Conservation (phyloP, 2,113 vertebrate genomes). For the Calypte anna region DNA sequence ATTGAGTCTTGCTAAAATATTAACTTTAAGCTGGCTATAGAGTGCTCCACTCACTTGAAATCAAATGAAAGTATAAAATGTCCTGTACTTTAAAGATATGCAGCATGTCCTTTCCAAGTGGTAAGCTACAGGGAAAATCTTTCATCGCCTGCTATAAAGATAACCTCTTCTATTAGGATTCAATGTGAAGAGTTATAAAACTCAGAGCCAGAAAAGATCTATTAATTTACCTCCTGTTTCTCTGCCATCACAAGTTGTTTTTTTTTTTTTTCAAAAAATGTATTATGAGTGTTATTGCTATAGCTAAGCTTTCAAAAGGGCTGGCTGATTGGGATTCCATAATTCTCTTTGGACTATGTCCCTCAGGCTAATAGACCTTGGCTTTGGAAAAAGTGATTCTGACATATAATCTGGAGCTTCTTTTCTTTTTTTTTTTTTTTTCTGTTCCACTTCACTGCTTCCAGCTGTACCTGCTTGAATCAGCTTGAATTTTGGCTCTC, state of each 20-base stretch:
- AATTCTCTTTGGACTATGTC: background rate
- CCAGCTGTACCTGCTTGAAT: constrained; percentile 46
- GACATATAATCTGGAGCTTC: constrained; percentile 40
- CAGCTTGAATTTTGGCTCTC: constrained; percentile 31
- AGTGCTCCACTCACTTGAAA: constrained; percentile 29
- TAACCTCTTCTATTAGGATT: constrained; percentile 43
- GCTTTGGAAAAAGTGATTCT: constrained; percentile 42
- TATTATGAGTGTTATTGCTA: constrained; percentile 47
- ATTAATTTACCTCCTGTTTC: constrained; percentile 54
- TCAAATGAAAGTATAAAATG: constrained; percentile 28
- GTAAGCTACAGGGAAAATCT: constrained; percentile 32
- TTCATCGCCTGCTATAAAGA: constrained; percentile 56
- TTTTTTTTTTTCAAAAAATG: background rate
- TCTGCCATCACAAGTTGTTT: constrained; percentile 16
- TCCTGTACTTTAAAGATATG: background rate
- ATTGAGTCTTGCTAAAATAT: constrained; percentile 53
- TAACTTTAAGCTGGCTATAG: constrained; percentile 28
- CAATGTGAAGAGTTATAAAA: constrained; percentile 43
- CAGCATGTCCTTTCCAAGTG: constrained; percentile 31
- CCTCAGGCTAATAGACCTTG: constrained; percentile 24
- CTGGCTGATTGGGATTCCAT: constrained; percentile 21
- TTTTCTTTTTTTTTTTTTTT: background rate
- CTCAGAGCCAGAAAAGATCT: constrained; percentile 50
- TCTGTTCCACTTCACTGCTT: constrained; percentile 14
- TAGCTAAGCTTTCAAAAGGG: constrained; percentile 38